phyloP scores from a whole-genome alignment of 2,888 invertebrate species.

The Cheilosia urbana region DNA sequence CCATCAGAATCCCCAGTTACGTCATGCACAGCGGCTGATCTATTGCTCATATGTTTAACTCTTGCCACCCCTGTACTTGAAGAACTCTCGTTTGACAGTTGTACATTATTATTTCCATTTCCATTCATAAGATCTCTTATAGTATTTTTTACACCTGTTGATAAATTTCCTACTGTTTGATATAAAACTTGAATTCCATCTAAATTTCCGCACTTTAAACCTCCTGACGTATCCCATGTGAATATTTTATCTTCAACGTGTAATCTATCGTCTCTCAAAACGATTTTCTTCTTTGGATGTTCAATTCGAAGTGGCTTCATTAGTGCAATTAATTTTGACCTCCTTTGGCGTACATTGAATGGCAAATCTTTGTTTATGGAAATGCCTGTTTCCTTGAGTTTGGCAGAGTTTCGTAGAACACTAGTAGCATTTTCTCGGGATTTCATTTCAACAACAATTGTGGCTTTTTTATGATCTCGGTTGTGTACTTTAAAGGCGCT shows the following conservation, averaged over 20 bases:
- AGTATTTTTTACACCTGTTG: constrained; percentile 3
- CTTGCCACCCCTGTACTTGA: constrained; percentile 5
- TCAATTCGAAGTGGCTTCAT: constrained; percentile 8
- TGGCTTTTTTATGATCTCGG: neutral
- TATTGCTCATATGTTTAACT: neutral
- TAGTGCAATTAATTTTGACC: constrained; percentile 2
- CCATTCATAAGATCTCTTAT: neutral
- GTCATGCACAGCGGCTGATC: neutral
- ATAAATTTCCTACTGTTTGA: constrained; percentile 9
- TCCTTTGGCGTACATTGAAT: constrained; percentile 14
- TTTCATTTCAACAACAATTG: neutral
- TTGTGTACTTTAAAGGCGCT: neutral
- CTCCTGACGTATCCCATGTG: constrained; percentile 7
- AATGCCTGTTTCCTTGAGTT: constrained; percentile 10
- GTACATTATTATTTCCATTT: neutral
- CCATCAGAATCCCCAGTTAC: neutral
- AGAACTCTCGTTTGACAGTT: constrained; percentile 2
- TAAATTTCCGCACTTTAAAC: constrained; percentile 5
- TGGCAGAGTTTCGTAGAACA: neutral
- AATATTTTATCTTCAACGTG: constrained; percentile 13
- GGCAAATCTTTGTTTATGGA: constrained; percentile 13
- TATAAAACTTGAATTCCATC: constrained; percentile 5
- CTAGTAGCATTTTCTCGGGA: neutral
- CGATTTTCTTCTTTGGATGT: constrained; percentile 14
- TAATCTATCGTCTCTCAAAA: constrained; percentile 22